Evolutionary conservation across 2,113 vertebrate species (phyloP), one percentile per base, ranked within the genome.

Genomic region (Peromyscus maniculatus): DNA sequence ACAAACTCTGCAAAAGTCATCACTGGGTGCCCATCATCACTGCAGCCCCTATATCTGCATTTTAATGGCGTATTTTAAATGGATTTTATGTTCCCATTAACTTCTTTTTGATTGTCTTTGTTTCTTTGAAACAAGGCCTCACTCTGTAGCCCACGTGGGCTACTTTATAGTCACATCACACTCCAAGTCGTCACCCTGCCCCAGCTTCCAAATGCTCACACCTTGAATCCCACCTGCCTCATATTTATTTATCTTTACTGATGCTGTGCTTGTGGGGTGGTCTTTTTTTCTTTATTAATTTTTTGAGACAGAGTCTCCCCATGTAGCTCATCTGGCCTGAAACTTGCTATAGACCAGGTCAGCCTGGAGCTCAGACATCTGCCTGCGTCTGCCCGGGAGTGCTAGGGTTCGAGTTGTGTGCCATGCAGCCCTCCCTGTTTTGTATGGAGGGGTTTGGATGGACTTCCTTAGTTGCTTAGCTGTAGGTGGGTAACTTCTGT

Each of bases 81-180:
- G 21, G 19, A 26, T 91, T 91, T 87, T 89, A 55, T 92, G 64
- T 88, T 59, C 55, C 36, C 80, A 39, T 1, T 10, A n/a, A 13
- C 79, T 82, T 96, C 33, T 82, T 84, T 49, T 92, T 39, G 55
- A 39, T 95, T 52, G 72, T 16, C 26, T 43, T 22, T 92, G 5
- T 62, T 57, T 93, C 31, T 22, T 11, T 62, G 57, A 26, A 22
- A 64, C 22, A 62, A 57, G 55, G 82, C 64, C n/a, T 84, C 22
- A 12, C 57, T 57, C 19, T 28, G 31, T 57, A 43, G 36, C 59
- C n/a, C 55, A 62, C 36, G 55, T 84, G 22, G 57, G 36, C 82
- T 28, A 15, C 13, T 59, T 43, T 22, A 31, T 1, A 66, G 82
- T 28, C 0, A 22, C 5, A 7, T 62, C 12, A 83, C 3, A 83